Percentiles rank a stretch among this genome's conserved stretches.
Conservation (phyloP, 2,888 invertebrate species). For the Rutpela maculata region DNA sequence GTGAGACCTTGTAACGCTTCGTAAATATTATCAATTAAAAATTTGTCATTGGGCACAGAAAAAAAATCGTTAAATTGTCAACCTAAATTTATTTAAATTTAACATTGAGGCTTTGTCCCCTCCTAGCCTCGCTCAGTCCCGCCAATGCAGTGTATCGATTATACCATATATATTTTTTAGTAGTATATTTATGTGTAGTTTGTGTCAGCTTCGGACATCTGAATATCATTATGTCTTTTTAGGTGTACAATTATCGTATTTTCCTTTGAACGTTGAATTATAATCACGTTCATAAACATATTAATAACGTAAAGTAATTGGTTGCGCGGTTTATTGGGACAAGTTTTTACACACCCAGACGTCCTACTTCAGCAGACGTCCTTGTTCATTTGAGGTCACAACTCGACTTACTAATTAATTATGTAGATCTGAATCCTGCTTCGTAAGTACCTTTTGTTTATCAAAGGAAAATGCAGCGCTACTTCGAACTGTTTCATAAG, state of each 20-base stretch:
- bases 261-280: conserved; percentile 4
- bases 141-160: too few relatives aligned
- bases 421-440: conserved; percentile 11
- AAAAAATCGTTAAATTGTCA: too few relatives aligned
- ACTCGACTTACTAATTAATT: conserved; percentile 16
- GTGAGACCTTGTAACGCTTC: too few relatives aligned
- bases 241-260: neutral
- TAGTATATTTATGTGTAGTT: neutral
- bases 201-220: conserved; percentile 4
- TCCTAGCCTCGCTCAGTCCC: too few relatives aligned
- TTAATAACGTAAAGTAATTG: conserved; percentile 24
- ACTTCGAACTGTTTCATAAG: neutral
- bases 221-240: conserved; percentile 3
- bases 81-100: too few relatives aligned
- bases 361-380: conserved; percentile 39
- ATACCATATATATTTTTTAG: too few relatives aligned
- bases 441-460: neutral
- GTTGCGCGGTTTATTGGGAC: conserved; percentile 28
- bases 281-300: conserved; percentile 20
- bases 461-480: neutral
- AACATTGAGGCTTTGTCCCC: too few relatives aligned
- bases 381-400: conserved; percentile 37
- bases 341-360: conserved; percentile 39
- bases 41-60: too few relatives aligned
- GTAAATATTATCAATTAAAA: too few relatives aligned